Base-by-base conservation (phyloP, 2,888 invertebrate genomes). In the Ochropleura leucogaster region DNA sequence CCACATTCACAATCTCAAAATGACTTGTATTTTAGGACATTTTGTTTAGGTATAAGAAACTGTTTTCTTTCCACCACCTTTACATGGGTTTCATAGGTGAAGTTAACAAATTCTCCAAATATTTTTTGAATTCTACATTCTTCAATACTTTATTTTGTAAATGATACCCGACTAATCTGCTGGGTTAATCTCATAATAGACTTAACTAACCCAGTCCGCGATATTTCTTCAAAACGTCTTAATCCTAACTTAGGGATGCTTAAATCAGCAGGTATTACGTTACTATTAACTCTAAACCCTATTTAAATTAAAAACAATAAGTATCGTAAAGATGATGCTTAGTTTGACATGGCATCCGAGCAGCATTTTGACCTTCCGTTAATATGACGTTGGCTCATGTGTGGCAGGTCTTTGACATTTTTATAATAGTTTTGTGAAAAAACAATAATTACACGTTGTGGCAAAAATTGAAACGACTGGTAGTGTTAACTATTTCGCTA, bases 401-500 rank as follows among this genome's bases (percentile, higher is more conserved):
- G n/a, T 57, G 12, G 20, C 42, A 62, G 79, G 10, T 55, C 44
- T 62, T 79, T 62, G 73, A 44, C 30, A 79, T 62, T 49, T 59
- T 18, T 18, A 44, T 60, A 51, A 59, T 59, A 0, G 30, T 65
- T 60, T 51, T 49, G 18, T n/a, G 40, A 79, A 80, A 80, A 49
- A 65, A 44, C n/a, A 12, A 30, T 59, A 62, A 18, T 46, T 16
- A 51, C 30, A 51, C 42, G 7, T 42, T 77, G 53, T 30, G 49
- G 55, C 46, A 74, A 42, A 65, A 68, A 79, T 60, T 59, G 44
- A 60, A 62, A 67, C 59, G 44, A 46, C 49, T 83, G 64, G 60
- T 69, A 63, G 64, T 80, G 82, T 89, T 87, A 87, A 85, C 84
- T 91, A 90, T 91, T 93, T 91, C 85, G 89, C 88, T 89, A 90